phyloP scores from a whole-genome alignment of 1,140 invertebrate genomes.

The Oreohelix idahoensis region DNA sequence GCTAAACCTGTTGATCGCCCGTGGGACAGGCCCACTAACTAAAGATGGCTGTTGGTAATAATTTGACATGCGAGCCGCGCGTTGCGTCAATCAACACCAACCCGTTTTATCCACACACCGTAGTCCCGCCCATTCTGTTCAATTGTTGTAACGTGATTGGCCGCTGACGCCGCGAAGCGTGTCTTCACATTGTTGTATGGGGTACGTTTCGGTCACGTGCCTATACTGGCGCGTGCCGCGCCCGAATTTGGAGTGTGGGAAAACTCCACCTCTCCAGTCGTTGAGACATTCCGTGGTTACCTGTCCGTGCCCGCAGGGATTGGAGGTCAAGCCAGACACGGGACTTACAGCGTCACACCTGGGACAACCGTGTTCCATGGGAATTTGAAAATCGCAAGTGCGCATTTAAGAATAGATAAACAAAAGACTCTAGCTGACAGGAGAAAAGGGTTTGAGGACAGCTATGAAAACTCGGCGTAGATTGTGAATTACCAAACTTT shows the following conservation, averaged over 20 bases:
- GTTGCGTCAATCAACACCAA: conserved; percentile 5
- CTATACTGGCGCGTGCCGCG: neutral
- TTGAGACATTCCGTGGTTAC: conserved; percentile 10
- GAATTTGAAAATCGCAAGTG: conserved; percentile 7
- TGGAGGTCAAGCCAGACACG: conserved; percentile 1
- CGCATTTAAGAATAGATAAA: too few relatives aligned
- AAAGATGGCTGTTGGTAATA: neutral
- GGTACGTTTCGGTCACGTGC: conserved; percentile 5
- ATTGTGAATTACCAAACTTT: too few relatives aligned
- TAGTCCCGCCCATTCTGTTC: neutral
- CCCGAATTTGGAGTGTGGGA: conserved; percentile 13
- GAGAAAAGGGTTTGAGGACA: too few relatives aligned
- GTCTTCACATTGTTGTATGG: neutral
- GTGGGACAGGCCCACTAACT: neutral
- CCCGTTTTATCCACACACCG: neutral
- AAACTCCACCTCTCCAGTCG: neutral
- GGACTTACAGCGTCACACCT: neutral
- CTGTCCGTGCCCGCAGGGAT: conserved; percentile 1
- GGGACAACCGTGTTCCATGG: neutral
- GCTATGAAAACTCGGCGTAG: too few relatives aligned
- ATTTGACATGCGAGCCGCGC: conserved; percentile 3
- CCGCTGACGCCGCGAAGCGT: neutral
- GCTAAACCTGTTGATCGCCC: neutral
- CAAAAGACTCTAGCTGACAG: too few relatives aligned
- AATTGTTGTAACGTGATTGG: neutral